Percentiles rank a stretch among this genome's conserved stretches.
Evolutionary conservation across 2,888 invertebrate species (phyloP).

Genomic region (Neria commutata): DNA sequence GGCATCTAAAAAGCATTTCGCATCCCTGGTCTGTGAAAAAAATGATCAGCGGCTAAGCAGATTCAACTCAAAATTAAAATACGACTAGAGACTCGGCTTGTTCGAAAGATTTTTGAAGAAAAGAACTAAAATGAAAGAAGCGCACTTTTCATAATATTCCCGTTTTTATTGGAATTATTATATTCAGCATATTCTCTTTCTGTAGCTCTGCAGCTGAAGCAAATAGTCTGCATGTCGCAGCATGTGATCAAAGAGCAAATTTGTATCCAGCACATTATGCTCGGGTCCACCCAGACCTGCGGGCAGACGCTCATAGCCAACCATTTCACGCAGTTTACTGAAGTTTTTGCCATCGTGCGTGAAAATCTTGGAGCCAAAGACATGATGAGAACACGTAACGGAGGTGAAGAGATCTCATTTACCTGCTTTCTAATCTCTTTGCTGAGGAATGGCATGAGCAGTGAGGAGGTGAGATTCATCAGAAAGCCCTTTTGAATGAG

Average conservation of each 20-base stretch:
- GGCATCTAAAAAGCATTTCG: no score
- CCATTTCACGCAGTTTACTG: slow-evolving; percentile 50
- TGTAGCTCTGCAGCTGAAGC: slow-evolving; percentile 47
- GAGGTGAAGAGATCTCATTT: slow-evolving; percentile 15
- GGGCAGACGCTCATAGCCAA: slow-evolving; percentile 53
- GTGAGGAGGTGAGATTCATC: slow-evolving; percentile 49
- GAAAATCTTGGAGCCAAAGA: slow-evolving; percentile 40
- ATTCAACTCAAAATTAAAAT: no score
- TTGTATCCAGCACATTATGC: slow-evolving; percentile 47
- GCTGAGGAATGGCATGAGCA: slow-evolving; percentile 55
- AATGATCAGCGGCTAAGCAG: no score
- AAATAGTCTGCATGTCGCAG: slow-evolving; percentile 46
- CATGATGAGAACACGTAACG: neutral
- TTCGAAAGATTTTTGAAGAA: no score
- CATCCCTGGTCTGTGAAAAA: no score
- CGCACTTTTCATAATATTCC: neutral
- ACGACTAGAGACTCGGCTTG: no score
- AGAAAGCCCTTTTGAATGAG: slow-evolving; percentile 54
- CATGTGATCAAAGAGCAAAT: slow-evolving; percentile 49
- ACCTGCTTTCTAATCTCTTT: slow-evolving; percentile 53
- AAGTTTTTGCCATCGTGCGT: slow-evolving; percentile 54
- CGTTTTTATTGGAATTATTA: neutral
- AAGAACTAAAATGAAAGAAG: no score
- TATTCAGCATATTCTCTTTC: slow-evolving; percentile 29
- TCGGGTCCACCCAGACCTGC: slow-evolving; percentile 55